A percentile compares a stretch with the other conserved stretches of the same genome.
phyloP scores from a whole-genome alignment of 2,888 invertebrate genomes.

The Drosophila limbata region DNA sequence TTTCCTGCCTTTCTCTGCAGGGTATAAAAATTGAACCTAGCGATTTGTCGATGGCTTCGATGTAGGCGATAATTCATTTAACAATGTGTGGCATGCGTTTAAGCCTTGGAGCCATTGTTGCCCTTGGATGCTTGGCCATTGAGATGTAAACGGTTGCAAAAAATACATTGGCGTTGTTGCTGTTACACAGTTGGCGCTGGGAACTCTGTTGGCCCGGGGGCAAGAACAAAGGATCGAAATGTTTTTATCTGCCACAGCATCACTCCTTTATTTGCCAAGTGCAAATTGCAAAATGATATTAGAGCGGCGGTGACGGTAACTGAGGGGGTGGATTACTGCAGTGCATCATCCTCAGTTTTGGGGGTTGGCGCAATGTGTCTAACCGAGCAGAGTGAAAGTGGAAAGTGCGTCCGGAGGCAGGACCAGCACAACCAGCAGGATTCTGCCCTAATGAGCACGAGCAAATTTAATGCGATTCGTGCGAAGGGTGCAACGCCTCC shows the following conservation, averaged over 20 bases:
- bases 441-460: constrained; percentile 74
- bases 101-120: constrained; percentile 34
- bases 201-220: constrained; percentile 48
- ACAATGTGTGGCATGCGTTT: constrained; percentile 70
- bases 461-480: constrained; percentile 79
- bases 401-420: constrained; percentile 43
- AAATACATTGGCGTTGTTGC: constrained; percentile 21
- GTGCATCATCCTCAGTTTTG: constrained; percentile 45
- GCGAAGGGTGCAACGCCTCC: constrained; percentile 68
- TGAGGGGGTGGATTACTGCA: constrained; percentile 62
- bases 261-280: constrained; percentile 82
- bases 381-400: constrained; percentile 62
- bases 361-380: constrained; percentile 61
- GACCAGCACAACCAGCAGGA: constrained; percentile 57
- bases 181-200: constrained; percentile 28
- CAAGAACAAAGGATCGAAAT: constrained; percentile 69
- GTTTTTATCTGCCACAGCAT: constrained; percentile 75
- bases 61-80: constrained; percentile 79
- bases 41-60: constrained; percentile 62
- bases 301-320: constrained; percentile 38
- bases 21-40: constrained; percentile 35
- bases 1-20: constrained; percentile 9
- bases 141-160: constrained; percentile 67
- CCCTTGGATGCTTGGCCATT: constrained; percentile 57
- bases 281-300: constrained; percentile 83